Conservation (phyloP, 2,113 vertebrate genomes). For the Irena cyanogastra region DNA sequence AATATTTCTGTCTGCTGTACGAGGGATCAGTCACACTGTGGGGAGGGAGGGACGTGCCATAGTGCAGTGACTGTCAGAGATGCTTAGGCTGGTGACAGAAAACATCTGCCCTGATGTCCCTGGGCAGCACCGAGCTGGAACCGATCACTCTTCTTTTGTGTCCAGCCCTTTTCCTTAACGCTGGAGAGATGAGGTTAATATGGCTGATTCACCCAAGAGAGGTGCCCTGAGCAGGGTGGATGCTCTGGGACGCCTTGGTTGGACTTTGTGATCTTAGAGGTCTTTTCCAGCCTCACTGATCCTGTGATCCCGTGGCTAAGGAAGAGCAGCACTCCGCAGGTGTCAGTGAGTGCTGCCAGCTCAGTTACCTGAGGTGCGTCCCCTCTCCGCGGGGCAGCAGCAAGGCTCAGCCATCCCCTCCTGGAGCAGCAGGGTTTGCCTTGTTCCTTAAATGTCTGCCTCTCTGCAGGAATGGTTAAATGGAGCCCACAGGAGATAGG, state of each 20-base stretch:
- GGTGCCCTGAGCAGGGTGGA: background rate
- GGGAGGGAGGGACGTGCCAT: accelerated
- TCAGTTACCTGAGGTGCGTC: background rate
- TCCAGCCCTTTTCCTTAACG: background rate
- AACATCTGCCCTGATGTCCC: background rate
- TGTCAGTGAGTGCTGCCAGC: background rate
- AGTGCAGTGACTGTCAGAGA: background rate
- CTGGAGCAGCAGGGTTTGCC: background rate
- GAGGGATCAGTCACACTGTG: background rate
- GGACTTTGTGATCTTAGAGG: background rate
- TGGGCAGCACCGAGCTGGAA: background rate
- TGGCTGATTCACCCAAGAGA: background rate
- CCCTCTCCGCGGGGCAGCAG: background rate
- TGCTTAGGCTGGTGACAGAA: background rate
- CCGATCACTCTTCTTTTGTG: background rate
- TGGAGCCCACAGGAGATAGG: background rate
- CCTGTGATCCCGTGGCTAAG: background rate
- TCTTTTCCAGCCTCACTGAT: background rate
- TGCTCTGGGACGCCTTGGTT: background rate
- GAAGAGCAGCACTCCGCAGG: background rate
- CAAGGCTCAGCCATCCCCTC: background rate
- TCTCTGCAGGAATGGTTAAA: background rate
- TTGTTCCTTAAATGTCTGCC: background rate
- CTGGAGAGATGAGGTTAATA: background rate
- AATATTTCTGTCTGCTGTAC: background rate